Conservation (phyloP, 2,888 invertebrate species). For the Pteria penguin region DNA sequence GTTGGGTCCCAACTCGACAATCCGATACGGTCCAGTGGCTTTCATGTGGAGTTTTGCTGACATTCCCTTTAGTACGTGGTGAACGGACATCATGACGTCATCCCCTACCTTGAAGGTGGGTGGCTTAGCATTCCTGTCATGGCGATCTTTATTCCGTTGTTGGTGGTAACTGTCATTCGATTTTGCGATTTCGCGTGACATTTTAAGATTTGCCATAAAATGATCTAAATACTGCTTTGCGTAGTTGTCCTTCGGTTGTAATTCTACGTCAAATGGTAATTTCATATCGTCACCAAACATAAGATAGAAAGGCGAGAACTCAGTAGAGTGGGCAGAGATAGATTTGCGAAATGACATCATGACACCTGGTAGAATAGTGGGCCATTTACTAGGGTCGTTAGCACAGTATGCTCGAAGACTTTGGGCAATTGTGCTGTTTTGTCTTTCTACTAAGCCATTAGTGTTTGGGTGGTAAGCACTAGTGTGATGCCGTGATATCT, state of each 20-base stretch:
- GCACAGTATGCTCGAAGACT: slow-evolving; percentile 18
- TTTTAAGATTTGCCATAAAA: slow-evolving; percentile 12
- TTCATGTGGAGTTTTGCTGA: slow-evolving; percentile 22
- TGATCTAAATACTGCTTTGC: slow-evolving; percentile 1
- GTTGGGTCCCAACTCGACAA: slow-evolving; percentile 33
- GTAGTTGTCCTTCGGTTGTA: slow-evolving; percentile 38
- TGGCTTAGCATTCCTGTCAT: slow-evolving; percentile 21
- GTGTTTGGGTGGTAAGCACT: background rate
- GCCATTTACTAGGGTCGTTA: slow-evolving; percentile 30
- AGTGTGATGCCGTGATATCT: background rate
- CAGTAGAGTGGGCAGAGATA: slow-evolving; percentile 2
- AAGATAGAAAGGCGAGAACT: background rate
- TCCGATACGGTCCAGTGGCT: slow-evolving; percentile 37
- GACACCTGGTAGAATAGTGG: slow-evolving; percentile 1
- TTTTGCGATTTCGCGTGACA: slow-evolving; percentile 1
- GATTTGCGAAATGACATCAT: no score
- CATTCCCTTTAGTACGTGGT: slow-evolving; percentile 26
- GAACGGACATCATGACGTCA: slow-evolving; percentile 15
- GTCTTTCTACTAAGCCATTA: background rate
- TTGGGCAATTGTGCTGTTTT: slow-evolving; percentile 11
- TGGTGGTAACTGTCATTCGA: slow-evolving; percentile 3
- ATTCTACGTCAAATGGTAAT: slow-evolving; percentile 37
- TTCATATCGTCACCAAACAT: slow-evolving; percentile 32
- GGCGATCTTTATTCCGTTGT: slow-evolving; percentile 8
- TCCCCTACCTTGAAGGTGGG: slow-evolving; percentile 29